phyloP scores from a whole-genome alignment of 1,140 invertebrate species.

The Drosophila bocqueti region DNA sequence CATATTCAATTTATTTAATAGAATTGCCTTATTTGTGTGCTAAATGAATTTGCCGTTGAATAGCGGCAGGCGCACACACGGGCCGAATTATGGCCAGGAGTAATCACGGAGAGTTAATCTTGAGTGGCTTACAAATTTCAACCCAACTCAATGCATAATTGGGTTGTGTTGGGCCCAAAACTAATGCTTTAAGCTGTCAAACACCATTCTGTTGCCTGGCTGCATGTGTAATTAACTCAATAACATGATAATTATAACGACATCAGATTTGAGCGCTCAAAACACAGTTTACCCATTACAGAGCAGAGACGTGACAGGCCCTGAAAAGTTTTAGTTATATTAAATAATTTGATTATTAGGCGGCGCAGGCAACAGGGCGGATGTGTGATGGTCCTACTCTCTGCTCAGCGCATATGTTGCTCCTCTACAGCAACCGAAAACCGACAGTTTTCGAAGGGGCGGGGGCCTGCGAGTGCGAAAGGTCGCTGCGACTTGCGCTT shows the following conservation, averaged over 20 bases:
- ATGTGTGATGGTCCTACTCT: slow-evolving; percentile 40
- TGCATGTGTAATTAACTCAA: slow-evolving; percentile 49
- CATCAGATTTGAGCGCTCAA: slow-evolving; percentile 50
- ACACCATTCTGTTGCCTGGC: slow-evolving; percentile 14
- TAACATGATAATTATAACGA: slow-evolving; percentile 68
- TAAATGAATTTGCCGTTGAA: slow-evolving; percentile 43
- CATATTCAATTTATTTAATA: slow-evolving; percentile 79
- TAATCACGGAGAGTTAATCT: slow-evolving; percentile 28
- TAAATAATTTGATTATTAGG: slow-evolving; percentile 78
- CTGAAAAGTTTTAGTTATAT: slow-evolving; percentile 64
- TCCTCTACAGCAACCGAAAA: not conserved
- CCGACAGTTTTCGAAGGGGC: not conserved
- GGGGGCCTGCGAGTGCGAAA: slow-evolving; percentile 18
- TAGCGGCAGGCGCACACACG: slow-evolving; percentile 7
- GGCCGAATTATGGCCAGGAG: slow-evolving; percentile 14
- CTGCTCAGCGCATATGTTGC: slow-evolving; percentile 28
- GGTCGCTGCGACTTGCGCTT: slow-evolving; percentile 50
- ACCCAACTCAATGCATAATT: not conserved
- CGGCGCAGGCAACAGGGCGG: slow-evolving; percentile 47
- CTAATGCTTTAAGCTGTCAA: slow-evolving; percentile 24
- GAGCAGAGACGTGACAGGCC: slow-evolving; percentile 54
- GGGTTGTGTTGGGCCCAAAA: slow-evolving; percentile 5
- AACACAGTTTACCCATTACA: slow-evolving; percentile 69
- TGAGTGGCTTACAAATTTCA: slow-evolving; percentile 22
- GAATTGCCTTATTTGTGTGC: slow-evolving; percentile 61